Percentiles rank a stretch among this genome's conserved stretches.
Evolutionary conservation across 1,140 invertebrate genomes (phyloP).

Genomic region (Nasonia giraulti): DNA sequence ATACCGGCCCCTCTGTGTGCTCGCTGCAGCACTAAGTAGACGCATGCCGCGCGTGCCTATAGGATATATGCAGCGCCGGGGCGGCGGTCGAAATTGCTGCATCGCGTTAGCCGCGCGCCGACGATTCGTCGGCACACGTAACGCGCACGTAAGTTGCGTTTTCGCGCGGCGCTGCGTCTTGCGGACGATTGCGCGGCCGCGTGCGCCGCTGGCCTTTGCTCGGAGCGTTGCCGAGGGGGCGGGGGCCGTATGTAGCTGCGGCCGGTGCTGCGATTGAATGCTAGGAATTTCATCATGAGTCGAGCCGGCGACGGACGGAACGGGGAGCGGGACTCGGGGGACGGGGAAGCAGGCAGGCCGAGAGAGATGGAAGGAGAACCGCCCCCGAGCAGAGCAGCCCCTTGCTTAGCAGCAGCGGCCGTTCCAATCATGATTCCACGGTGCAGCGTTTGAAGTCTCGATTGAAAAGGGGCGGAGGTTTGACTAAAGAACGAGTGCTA

Average conservation of each 20-base stretch:
- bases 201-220: no score
- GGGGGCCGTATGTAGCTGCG: conserved; percentile 58
- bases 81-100: neutral
- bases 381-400: conserved; percentile 68
- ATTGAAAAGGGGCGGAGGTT: conserved; percentile 75
- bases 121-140: neutral
- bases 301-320: conserved; percentile 61
- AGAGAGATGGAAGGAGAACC: conserved; percentile 58
- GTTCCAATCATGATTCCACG: conserved; percentile 75
- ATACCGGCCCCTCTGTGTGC: neutral
- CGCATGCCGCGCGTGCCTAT: conserved; percentile 1
- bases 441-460: conserved; percentile 75
- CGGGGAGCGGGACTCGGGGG: conserved; percentile 54
- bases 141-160: no score
- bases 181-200: no score
- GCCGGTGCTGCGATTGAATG: conserved; percentile 73
- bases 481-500: conserved; percentile 74
- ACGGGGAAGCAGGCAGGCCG: conserved; percentile 14
- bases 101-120: neutral
- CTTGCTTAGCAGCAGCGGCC: conserved; percentile 69
- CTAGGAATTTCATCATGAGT: conserved; percentile 75
- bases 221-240: no score
- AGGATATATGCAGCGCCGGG: neutral
- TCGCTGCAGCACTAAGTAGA: neutral
- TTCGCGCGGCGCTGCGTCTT: no score